Evolutionary conservation across 2,888 invertebrate genomes (phyloP).

Genomic region (Xanthorhoe spadicearia): DNA sequence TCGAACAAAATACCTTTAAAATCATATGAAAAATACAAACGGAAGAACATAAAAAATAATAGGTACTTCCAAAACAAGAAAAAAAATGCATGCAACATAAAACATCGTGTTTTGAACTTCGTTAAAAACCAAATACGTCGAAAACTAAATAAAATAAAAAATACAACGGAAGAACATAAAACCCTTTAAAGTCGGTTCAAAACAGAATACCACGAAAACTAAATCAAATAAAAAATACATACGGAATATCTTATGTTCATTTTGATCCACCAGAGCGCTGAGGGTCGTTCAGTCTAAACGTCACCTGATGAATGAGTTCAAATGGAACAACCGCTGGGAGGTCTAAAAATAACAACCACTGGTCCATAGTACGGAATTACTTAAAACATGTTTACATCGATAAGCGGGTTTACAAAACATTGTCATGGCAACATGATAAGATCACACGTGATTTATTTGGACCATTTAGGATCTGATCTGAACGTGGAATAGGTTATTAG

Average conservation of each 20-base stretch:
- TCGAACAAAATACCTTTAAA: too few relatives aligned
- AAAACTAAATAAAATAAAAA: background rate
- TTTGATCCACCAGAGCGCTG: slow-evolving; percentile 54
- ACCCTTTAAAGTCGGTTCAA: too few relatives aligned
- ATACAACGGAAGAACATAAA: too few relatives aligned
- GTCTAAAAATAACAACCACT: slow-evolving; percentile 69
- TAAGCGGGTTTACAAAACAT: slow-evolving; percentile 73
- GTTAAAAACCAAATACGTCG: too few relatives aligned
- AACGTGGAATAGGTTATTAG: too few relatives aligned
- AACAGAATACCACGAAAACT: too few relatives aligned
- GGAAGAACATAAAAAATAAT: too few relatives aligned
- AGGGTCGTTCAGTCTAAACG: slow-evolving; percentile 60
- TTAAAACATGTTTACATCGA: slow-evolving; percentile 74
- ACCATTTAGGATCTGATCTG: slow-evolving; percentile 15
- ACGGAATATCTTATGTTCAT: slow-evolving; percentile 67
- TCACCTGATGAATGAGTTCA: slow-evolving; percentile 68
- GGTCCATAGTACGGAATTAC: slow-evolving; percentile 76
- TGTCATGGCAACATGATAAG: slow-evolving; percentile 54
- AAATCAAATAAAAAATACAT: slow-evolving; percentile 47
- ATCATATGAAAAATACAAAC: too few relatives aligned
- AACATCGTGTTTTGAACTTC: too few relatives aligned
- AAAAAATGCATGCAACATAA: too few relatives aligned
- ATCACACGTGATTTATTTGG: slow-evolving; percentile 27
- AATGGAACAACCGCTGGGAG: slow-evolving; percentile 44
- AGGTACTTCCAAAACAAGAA: too few relatives aligned